Evolutionary conservation across 2,113 vertebrate genomes (phyloP).

Genomic region (Peromyscus maniculatus): DNA sequence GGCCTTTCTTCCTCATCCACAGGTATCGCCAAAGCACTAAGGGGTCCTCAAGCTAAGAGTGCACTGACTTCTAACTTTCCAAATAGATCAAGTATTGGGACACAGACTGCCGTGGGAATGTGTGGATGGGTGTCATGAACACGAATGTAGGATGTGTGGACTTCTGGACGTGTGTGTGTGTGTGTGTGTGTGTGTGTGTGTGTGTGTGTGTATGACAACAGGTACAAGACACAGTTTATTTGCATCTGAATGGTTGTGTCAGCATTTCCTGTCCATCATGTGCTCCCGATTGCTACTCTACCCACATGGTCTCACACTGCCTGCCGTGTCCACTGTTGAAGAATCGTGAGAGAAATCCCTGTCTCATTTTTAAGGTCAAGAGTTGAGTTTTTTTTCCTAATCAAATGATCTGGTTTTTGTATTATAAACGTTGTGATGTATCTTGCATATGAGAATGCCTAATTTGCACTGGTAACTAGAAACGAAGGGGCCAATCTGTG

Average conservation of each 20-base stretch:
- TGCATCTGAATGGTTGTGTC: slow-evolving; percentile 19
- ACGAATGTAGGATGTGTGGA: too few species aligned
- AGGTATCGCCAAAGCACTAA: not conserved
- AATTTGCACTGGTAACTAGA: slow-evolving; percentile 36
- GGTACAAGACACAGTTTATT: not conserved
- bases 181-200: too few species aligned
- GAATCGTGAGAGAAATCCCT: not conserved
- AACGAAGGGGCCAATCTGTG: not conserved
- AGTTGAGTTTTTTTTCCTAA: not conserved
- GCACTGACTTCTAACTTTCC: not conserved
- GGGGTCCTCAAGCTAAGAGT: not conserved
- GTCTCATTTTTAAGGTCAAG: not conserved
- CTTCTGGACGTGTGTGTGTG: not conserved
- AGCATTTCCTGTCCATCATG: not conserved
- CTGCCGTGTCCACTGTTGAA: not conserved
- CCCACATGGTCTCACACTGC: not conserved
- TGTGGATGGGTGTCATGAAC: not conserved
- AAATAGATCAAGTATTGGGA: not conserved
- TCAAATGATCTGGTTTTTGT: not conserved
- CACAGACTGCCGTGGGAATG: rapidly evolving
- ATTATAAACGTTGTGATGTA: not conserved
- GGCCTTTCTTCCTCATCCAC: slow-evolving; percentile 68
- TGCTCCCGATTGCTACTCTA: not conserved
- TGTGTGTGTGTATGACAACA: not conserved
- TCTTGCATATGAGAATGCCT: not conserved